Base-by-base conservation (phyloP, 2,113 vertebrate genomes). In the Progne subis region DNA sequence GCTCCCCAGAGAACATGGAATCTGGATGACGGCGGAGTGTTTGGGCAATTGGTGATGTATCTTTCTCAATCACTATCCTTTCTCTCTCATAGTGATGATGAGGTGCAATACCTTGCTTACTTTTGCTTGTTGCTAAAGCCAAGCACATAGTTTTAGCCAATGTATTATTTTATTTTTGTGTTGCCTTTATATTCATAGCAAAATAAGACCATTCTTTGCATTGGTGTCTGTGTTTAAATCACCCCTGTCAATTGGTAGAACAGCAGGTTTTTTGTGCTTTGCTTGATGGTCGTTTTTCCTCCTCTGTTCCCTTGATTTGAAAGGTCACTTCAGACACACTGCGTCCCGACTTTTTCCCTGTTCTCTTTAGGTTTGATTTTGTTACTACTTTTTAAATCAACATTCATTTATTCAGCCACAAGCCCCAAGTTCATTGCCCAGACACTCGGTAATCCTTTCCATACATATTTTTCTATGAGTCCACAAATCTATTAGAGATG, bases 81-180 rank as follows among this genome's bases (percentile, higher is more conserved):
- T 63, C 29, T 41, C 47, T 52, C 14, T 5, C 13, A 26, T 1
- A 41, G 17, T 11, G 52, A n/a, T 21, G 18, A 78, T 50, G 26
- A 52, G 13, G 8, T 41, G 29, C 34, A 52, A 41, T 41, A 20
- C 37, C 37, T 52, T 26, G 23, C 4, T 41, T 41, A 16, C 3
- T 32, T 63, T 41, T 32, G 6, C 17, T 63, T n/a, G 18, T 41
- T 41, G 37, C 46, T 41, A 41, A n/a, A 61, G 46, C 46, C 57
- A 61, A 41, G 21, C 4, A 2, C 0, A 0, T 13, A 4, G 12
- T n/a, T 41, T 41, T 50, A 41, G 20, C 26, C 8, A 32, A 41
- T 50, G 23, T 9, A 63, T 32, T 17, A 12, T 63, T 77, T 50
- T 50, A 26, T 7, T 50, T 41, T 32, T 20, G 34, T 18, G 17